These are phyloP conservation scores for Arctopsyche grandis DNA, from an alignment of 1,140 invertebrate genomes.

Conservation along the genomic window DNA sequence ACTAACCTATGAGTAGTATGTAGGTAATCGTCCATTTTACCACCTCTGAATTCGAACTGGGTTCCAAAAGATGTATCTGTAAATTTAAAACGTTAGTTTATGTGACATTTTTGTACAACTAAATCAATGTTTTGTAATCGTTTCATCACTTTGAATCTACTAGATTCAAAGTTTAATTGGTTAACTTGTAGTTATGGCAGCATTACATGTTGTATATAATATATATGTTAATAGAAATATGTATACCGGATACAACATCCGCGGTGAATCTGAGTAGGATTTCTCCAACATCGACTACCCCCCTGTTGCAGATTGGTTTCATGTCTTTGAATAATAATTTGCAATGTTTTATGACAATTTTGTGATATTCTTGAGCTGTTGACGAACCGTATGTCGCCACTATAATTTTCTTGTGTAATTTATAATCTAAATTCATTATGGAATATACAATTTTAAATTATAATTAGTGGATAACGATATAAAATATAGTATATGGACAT, in stretches of 20 bases:
- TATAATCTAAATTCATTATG: background rate
- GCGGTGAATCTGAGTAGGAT: background rate
- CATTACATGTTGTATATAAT: background rate
- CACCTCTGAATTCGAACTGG: background rate
- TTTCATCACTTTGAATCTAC: background rate
- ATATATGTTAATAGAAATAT: background rate
- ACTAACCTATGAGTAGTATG: background rate
- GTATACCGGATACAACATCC: background rate
- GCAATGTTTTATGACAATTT: constrained; percentile 17
- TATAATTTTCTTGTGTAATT: constrained; percentile 3
- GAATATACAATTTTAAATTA: constrained; percentile 1
- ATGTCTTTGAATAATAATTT: background rate
- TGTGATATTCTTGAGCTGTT: background rate
- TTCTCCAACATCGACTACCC: background rate
- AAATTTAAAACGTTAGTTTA: background rate
- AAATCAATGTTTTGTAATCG: constrained; percentile 5
- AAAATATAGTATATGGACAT: background rate
- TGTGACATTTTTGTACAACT: background rate
- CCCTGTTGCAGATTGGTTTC: background rate
- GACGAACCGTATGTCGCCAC: background rate
- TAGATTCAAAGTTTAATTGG: too few relatives aligned
- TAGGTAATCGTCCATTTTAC: background rate
- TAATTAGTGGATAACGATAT: background rate
- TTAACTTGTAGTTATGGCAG: background rate
- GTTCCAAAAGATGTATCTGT: background rate